A percentile compares a stretch with the other conserved stretches of the same genome.
phyloP scores from a whole-genome alignment of 2,888 invertebrate genomes.

The Globia sparganii region DNA sequence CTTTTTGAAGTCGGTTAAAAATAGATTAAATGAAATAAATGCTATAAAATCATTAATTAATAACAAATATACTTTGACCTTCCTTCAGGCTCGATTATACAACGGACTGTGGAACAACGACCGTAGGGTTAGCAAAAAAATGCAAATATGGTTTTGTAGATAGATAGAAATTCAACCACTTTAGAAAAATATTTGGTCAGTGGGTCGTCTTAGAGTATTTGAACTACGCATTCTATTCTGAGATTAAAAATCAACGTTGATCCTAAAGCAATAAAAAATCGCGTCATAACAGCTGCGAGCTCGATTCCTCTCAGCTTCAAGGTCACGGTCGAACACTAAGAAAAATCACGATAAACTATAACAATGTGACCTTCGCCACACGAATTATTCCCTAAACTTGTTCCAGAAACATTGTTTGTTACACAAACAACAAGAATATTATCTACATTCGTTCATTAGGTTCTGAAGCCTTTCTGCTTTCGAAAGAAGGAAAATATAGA shows the following conservation, averaged over 20 bases:
- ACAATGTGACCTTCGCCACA: slow-evolving; percentile 27
- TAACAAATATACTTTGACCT: neutral
- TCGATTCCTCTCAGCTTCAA: slow-evolving; percentile 17
- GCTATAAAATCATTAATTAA: neutral
- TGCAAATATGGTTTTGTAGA: neutral
- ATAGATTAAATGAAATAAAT: neutral
- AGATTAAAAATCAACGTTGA: neutral
- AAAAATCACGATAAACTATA: slow-evolving; percentile 14
- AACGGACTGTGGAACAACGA: neutral
- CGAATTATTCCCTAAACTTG: slow-evolving; percentile 22
- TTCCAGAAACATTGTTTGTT: slow-evolving; percentile 17
- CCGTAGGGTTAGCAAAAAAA: neutral
- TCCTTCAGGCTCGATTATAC: neutral
- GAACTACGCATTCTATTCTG: neutral
- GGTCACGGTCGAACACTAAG: slow-evolving; percentile 17
- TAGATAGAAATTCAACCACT: neutral
- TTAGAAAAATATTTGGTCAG: too few species aligned
- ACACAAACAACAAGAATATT: neutral
- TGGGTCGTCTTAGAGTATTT: too few species aligned
- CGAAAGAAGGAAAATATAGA: neutral
- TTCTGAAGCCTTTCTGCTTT: neutral
- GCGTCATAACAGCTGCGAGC: slow-evolving; percentile 29
- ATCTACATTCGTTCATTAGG: neutral
- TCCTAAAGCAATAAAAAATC: slow-evolving; percentile 21
- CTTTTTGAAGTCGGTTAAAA: too few species aligned